Conservation (phyloP, 2,113 vertebrate species). For the Myrmecophaga tridactyla region DNA sequence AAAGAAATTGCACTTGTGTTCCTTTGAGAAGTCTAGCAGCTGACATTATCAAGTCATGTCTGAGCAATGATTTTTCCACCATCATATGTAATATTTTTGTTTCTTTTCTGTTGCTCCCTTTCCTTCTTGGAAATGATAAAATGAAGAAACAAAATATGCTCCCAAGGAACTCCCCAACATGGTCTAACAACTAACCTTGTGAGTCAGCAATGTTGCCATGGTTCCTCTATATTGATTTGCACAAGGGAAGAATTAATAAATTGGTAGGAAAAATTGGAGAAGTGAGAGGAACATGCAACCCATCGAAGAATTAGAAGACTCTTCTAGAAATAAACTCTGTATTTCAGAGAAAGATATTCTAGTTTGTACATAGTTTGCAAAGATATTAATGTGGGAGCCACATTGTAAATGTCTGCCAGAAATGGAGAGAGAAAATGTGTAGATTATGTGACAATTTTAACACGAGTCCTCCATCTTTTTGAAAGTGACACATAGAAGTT, state of each 20-base stretch:
- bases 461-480: background rate
- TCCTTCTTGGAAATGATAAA: slow-evolving; percentile 24
- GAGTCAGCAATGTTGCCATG: background rate
- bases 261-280: background rate
- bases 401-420: background rate
- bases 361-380: background rate
- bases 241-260: background rate
- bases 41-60: background rate
- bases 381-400: background rate
- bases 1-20: slow-evolving; percentile 15
- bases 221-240: background rate
- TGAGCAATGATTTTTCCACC: background rate
- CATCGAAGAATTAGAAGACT: background rate
- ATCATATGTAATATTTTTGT: background rate
- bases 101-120: background rate
- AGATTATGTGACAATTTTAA: background rate
- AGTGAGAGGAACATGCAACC: background rate
- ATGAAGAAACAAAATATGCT: slow-evolving; percentile 26
- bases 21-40: background rate
- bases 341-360: background rate
- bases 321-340: background rate
- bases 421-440: background rate
- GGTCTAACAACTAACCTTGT: background rate
- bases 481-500: background rate
- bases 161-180: background rate